phyloP scores from a whole-genome alignment of 64 coral and sea anemone species.

The Montipora sp. region DNA sequence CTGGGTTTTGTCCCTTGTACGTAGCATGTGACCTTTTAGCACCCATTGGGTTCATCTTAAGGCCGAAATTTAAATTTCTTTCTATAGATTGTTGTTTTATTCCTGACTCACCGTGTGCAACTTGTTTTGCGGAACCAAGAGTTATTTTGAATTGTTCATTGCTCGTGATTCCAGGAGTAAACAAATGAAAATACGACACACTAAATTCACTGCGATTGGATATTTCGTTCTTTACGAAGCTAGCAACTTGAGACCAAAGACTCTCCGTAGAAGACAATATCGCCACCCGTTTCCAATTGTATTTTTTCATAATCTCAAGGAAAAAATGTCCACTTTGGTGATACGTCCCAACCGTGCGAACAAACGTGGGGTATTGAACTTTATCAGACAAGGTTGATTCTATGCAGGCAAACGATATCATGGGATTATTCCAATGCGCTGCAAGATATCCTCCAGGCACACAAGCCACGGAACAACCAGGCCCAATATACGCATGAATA shows the following conservation, averaged over 20 bases:
- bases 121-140: conserved; percentile 61
- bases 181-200: conserved; percentile 82
- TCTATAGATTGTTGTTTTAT: too few relatives aligned
- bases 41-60: background rate
- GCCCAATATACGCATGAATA: conserved; percentile 72
- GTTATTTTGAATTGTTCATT: conserved; percentile 58
- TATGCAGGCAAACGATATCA: conserved; percentile 81
- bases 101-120: conserved; percentile 66
- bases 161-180: conserved; percentile 62
- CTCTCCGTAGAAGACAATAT: conserved; percentile 82
- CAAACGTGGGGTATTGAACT: conserved; percentile 71
- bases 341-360: conserved; percentile 71
- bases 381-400: conserved; percentile 67
- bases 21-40: background rate
- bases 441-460: conserved; percentile 60
- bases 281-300: conserved; percentile 65
- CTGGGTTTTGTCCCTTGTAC: background rate
- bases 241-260: conserved; percentile 78
- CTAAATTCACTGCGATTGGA: conserved; percentile 3
- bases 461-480: conserved; percentile 77
- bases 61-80: too few relatives aligned
- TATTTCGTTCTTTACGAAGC: conserved; percentile 59
- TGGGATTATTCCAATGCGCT: conserved; percentile 79
- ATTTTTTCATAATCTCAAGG: conserved; percentile 51
- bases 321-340: conserved; percentile 62